Conservation (phyloP, 2,888 invertebrate genomes). For the Idaea biselata region DNA sequence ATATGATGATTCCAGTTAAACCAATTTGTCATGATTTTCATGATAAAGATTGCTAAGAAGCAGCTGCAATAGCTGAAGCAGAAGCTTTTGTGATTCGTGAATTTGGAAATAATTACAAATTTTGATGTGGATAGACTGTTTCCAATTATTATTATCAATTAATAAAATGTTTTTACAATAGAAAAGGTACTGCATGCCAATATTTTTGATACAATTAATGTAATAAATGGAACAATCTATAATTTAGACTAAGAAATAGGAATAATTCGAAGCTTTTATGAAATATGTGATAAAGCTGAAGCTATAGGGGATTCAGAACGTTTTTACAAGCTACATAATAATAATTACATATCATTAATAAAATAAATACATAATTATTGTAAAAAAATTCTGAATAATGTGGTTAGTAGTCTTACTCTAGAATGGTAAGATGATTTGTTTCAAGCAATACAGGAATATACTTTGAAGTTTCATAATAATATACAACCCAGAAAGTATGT, state of each 20-base stretch:
- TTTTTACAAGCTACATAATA: conserved; percentile 34
- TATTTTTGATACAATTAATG: conserved; percentile 35
- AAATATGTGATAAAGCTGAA: conserved; percentile 53
- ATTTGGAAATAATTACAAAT: conserved; percentile 21
- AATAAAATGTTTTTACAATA: not conserved
- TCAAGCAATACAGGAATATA: not conserved
- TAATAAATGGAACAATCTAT: conserved; percentile 68
- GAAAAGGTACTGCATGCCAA: conserved; percentile 10
- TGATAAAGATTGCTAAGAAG: conserved; percentile 57
- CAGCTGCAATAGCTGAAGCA: conserved; percentile 71
- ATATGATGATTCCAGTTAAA: conserved; percentile 23
- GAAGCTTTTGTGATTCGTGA: conserved; percentile 43
- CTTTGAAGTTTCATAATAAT: not conserved
- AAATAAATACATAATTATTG: conserved; percentile 20
- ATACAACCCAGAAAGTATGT: not conserved
- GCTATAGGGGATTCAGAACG: conserved; percentile 39
- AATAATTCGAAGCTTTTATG: conserved; percentile 55
- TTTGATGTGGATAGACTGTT: conserved; percentile 49
- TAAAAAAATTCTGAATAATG: conserved; percentile 28
- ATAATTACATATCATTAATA: conserved; percentile 14
- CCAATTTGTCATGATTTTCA: conserved; percentile 10
- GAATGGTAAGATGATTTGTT: conserved; percentile 7
- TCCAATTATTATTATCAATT: conserved; percentile 28
- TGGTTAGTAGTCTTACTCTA: conserved; percentile 6
- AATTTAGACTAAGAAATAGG: conserved; percentile 43